phyloP scores from a whole-genome alignment of 2,888 invertebrate genomes.

The Capitulum mitella region DNA sequence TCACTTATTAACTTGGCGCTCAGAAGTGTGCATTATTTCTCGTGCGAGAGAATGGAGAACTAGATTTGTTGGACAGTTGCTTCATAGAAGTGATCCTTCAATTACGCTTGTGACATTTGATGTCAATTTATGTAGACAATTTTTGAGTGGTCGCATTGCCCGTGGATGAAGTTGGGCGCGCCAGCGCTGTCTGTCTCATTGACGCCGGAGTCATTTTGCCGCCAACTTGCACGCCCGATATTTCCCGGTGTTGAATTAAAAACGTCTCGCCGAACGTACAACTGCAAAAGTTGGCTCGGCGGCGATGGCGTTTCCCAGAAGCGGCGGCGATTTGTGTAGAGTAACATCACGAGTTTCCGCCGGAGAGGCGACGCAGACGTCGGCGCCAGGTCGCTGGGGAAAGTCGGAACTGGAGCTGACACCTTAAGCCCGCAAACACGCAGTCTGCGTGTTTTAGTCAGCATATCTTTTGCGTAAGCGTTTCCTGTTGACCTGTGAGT shows the following conservation, averaged over 20 bases:
- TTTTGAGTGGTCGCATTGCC: constrained; percentile 18
- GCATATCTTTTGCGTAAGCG: no score
- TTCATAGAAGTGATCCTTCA: constrained; percentile 10
- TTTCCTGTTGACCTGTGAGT: no score
- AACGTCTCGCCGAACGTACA: background rate
- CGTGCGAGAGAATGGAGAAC: background rate
- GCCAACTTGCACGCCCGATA: background rate
- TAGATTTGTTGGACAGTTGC: constrained; percentile 23
- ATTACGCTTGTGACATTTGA: constrained; percentile 16
- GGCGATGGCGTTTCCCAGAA: no score
- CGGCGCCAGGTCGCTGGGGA: no score
- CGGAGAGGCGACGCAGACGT: no score
- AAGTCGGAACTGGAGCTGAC: no score
- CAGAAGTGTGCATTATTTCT: constrained; percentile 13
- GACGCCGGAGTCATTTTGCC: background rate
- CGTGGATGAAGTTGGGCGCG: background rate
- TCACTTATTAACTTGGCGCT: constrained; percentile 21
- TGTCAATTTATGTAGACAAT: constrained; percentile 10
- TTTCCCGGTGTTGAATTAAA: background rate
- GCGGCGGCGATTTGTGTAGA: no score
- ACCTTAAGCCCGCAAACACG: no score
- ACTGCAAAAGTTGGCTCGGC: background rate
- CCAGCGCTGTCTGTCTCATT: background rate
- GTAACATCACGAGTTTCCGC: no score
- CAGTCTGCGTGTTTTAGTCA: no score